Base-by-base conservation (phyloP, 2,113 vertebrate genomes). In the Hepsetus odoe region DNA sequence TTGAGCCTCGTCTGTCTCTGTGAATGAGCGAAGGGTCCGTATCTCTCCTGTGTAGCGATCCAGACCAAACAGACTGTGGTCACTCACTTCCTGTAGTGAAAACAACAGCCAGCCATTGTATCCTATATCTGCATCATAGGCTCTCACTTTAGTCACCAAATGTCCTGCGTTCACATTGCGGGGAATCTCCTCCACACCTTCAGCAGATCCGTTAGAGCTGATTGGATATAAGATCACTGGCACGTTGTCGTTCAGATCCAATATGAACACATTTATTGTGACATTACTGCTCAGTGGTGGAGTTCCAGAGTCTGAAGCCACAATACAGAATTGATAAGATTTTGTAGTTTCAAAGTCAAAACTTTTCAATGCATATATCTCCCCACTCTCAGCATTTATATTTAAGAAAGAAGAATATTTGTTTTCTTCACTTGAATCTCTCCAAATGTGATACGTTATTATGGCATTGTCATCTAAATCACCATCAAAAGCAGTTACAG, bases 301-400 rank as follows among this genome's bases (percentile, higher is more conserved):
- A 32, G 18, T 30, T 28, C 86, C 87, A 62, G 70, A 77, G 33
- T 86, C 85, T 61, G 75, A 51, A 26, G 85, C 85, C 0, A 80
- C 9, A 8, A 88, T 70, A 0, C 76, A 83, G 26, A 89, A 89
- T 62, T 86, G 69, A 40, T 90, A 90, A 1, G 44, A 83, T 80
- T 86, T 88, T 1, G 86, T 0, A 0, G 18, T 76, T 56, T 90
- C 88, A 81, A 88, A 90, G 26, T 90, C 90, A 74, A 89, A 89
- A 13, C 83, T 86, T 69, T 85, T 90, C 5, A 89, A 26, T 0
- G 85, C 87, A 20, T 67, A 62, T 71, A 90, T 85, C 0, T 87
- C 59, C 1, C 90, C 91, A 30, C 62, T 91, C 30, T 92, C 89
- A 1, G 84, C 33, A 40, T 92, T 90, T 0, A 93, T 88, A 4